Base-by-base conservation (phyloP, 2,797 vertebrate species). In the Euthynnus affinis region DNA sequence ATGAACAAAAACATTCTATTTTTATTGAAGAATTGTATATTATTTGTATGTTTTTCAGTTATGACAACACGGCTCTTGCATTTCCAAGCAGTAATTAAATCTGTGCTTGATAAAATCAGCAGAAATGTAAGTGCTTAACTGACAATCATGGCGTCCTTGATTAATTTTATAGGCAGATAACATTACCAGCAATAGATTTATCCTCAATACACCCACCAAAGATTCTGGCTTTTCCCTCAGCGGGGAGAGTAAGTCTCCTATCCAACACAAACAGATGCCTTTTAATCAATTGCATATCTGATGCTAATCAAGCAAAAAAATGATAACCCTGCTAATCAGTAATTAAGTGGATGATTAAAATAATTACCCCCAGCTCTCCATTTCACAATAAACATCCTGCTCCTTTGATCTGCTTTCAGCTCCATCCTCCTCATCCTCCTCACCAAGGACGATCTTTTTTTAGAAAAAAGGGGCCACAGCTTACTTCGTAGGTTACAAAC, bases 341-440 rank as follows among this genome's bases (percentile, higher is more conserved):
- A 68, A 84, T 85, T 78, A 88, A 80, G 32, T 62, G 71, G 61
- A 69, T 89, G 71, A 87, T 85, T 87, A 49, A 83, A 85, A 84
- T 80, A 75, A 90, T 85, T 74, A 81, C 37, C 80, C 74, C 44
- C 58, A 75, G 74, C 48, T 71, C 58, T 51, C 44, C 17, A 23
- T 81, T 86, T 76, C 57, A 80, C 79, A 80, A 72, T 75, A 68
- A 87, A 78, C 70, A 87, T 25, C 40, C 51, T 25, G 18, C 23
- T 61, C 14, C 62, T 88, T 78, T 82, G 55, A 83, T 72, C 32
- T 75, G 17, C 55, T 13, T 57, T 82, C 40, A 46, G 72, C 62
- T 76, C 13, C 7, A 61, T 64, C 52, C 23, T 59, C 46, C 68
- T 25, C 46, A 49, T 67, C 53, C 73, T 62, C 40, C 63, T 79